Evolutionary conservation across 2,113 vertebrate genomes (phyloP).

Genomic region (Steatornis caripensis): DNA sequence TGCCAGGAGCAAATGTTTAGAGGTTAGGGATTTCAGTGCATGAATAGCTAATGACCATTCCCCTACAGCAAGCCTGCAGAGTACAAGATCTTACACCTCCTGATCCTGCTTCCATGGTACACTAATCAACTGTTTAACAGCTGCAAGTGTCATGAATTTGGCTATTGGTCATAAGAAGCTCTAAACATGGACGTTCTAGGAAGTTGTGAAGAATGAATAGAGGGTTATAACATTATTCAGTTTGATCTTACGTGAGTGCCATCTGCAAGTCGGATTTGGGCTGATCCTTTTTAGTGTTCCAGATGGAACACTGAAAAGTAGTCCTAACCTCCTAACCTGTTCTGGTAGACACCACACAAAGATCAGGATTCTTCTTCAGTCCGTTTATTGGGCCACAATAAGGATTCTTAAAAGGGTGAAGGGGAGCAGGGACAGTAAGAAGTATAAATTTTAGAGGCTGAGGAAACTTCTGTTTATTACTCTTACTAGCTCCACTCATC

Average conservation of each 20-base stretch:
- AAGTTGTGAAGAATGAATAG: not conserved
- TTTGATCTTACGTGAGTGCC: not conserved
- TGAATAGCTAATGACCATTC: not conserved
- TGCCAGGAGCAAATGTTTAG: not conserved
- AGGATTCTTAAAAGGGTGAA: not conserved
- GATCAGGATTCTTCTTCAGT: not conserved
- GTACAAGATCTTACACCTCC: not conserved
- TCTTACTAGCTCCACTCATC: not conserved
- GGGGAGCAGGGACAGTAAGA: not conserved
- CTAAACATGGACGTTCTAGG: not conserved
- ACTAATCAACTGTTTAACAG: not conserved
- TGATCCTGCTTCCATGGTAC: not conserved
- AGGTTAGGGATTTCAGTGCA: not conserved
- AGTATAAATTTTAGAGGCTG: not conserved
- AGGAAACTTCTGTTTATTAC: not conserved
- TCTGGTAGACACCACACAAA: not conserved
- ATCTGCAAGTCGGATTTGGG: not conserved
- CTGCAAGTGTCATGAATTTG: not conserved
- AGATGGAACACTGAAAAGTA: not conserved
- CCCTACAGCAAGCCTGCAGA: not conserved
- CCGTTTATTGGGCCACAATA: not conserved
- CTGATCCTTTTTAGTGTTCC: not conserved
- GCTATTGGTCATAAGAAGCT: not conserved
- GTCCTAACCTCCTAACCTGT: not conserved
- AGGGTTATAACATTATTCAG: not conserved